Percentiles rank a stretch among this genome's conserved stretches.
phyloP scores from a whole-genome alignment of 1,140 invertebrate genomes.

The Drusus annulatus region DNA sequence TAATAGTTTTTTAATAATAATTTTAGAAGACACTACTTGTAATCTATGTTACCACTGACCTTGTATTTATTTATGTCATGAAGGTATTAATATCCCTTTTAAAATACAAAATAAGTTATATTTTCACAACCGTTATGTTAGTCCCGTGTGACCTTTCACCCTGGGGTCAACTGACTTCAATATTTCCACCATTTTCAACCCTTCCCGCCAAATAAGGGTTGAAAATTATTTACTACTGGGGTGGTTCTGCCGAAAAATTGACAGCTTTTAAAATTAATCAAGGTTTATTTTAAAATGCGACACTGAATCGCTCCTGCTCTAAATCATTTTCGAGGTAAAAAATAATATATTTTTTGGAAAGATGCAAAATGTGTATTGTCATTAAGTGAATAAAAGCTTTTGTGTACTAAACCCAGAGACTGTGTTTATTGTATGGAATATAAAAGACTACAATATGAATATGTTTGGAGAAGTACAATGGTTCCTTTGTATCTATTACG shows the following conservation, averaged over 20 bases:
- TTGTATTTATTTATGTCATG: too few species aligned
- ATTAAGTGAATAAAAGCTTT: slow-evolving; percentile 5
- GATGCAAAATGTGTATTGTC: not conserved
- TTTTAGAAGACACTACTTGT: too few species aligned
- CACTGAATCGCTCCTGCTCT: not conserved
- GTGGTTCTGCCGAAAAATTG: not conserved
- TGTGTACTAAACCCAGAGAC: too few species aligned
- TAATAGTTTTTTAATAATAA: too few species aligned
- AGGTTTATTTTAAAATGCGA: slow-evolving; percentile 2
- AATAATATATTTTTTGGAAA: slow-evolving; percentile 1
- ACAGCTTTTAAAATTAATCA: slow-evolving; percentile 25
- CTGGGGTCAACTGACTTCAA: not conserved
- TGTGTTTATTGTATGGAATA: too few species aligned
- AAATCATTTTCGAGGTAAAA: not conserved
- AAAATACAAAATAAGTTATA: too few species aligned
- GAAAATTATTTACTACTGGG: not conserved
- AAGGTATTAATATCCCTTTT: too few species aligned
- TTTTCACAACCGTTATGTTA: too few species aligned
- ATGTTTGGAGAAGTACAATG: too few species aligned
- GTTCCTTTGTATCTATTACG: too few species aligned
- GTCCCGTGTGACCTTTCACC: not conserved
- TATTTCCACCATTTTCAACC: not conserved
- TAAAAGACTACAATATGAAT: too few species aligned
- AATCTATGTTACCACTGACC: too few species aligned
- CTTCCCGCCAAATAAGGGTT: not conserved